Base-by-base conservation (phyloP, 1,140 invertebrate genomes). In the Melitaea cinxia region DNA sequence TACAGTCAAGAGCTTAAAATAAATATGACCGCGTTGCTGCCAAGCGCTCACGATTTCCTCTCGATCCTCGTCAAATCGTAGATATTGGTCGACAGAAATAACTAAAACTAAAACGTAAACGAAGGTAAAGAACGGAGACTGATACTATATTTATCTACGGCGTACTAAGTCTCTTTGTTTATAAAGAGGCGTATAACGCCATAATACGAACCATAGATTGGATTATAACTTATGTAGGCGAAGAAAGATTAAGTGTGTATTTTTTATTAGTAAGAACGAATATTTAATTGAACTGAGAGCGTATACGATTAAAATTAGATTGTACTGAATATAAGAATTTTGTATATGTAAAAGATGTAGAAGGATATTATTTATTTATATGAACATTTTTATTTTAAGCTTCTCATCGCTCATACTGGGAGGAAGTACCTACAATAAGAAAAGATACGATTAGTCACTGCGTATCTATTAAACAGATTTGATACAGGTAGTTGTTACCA, bases 121-220 rank as follows among this genome's bases (percentile, higher is more conserved):
- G 75, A 80, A 77, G 73, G 75, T 78, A 80, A 73, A 67, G 75
- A 74, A 80, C 75, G 78, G 75, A 81, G 74, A 71, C 69, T 71
- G 75, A 81, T 73, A 71, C 69, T 71, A 68, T 35, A 52, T 72
- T 77, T 85, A 88, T 88, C 86, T 85, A 73, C 70, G 75, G 73
- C 75, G 73, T 78, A 80, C 78, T 85, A 82, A 84, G 83, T 78
- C 80, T 84, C 80, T 78, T 88, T 85, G 82, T 88, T 85, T 85
- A 85, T 84, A 77, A 85, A 76, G 75, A 76, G 68, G 69, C 81
- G 37, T 7, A 14, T 82, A 78, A 82, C 76, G 80, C 72, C 54
- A 76, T 78, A 77, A 78, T 82, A 75, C 7, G 30, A 33, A 80
- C 72, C 63, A 66, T 65, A 71, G 70, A 73, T 73, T 63, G 77